These are phyloP conservation scores for Amblyornis subalaris DNA, from an alignment of 2,113 vertebrate species.

Conservation along the genomic window DNA sequence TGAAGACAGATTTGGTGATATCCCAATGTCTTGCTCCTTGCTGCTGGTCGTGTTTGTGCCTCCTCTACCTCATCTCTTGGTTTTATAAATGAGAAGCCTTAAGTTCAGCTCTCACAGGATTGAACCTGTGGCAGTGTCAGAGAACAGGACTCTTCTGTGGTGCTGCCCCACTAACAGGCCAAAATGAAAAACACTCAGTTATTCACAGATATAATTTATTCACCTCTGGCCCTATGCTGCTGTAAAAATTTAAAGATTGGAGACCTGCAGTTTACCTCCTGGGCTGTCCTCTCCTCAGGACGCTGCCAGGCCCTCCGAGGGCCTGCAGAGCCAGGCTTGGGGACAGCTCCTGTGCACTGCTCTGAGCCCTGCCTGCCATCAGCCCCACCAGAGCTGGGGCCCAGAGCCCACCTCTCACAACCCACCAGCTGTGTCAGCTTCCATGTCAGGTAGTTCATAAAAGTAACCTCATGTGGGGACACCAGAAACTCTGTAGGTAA, in stretches of 20 bases:
- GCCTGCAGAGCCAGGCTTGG: background rate
- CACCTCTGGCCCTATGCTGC: background rate
- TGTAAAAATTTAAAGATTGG: background rate
- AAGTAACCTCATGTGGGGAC: background rate
- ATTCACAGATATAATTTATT: background rate
- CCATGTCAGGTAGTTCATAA: background rate
- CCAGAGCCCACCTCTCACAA: background rate
- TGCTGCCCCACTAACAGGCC: background rate
- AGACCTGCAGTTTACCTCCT: background rate
- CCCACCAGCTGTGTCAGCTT: background rate
- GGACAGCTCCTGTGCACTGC: background rate
- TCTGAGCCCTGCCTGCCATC: background rate
- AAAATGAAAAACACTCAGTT: background rate
- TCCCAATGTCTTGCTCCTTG: background rate
- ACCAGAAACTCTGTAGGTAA: background rate
- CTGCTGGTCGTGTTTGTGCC: background rate
- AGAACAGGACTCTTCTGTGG: background rate
- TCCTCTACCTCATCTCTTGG: slow-evolving; percentile 24
- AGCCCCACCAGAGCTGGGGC: background rate
- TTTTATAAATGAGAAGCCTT: background rate
- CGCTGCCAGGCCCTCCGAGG: accelerated
- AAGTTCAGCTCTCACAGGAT: background rate
- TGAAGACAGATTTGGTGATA: background rate
- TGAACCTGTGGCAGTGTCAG: background rate
- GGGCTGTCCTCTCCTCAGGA: background rate